Conservation (phyloP, 2,797 vertebrate genomes). For the Taenioides sp. region DNA sequence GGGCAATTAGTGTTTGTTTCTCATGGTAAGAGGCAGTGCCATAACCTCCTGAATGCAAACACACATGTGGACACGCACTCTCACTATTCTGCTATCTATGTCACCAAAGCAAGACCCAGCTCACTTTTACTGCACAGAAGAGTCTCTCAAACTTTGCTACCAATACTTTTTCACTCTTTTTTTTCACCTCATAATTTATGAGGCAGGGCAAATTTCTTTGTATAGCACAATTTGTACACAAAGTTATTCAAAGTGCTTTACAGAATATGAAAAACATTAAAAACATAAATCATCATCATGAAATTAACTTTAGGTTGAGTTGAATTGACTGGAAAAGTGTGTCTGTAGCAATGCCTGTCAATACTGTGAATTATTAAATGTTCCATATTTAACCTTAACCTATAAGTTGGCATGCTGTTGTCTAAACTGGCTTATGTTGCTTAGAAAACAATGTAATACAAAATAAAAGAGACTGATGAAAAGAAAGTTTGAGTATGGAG, state of each 20-base stretch:
- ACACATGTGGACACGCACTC: constrained; percentile 69
- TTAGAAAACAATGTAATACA: neutral
- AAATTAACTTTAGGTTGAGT: constrained; percentile 18
- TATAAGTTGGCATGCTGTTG: neutral
- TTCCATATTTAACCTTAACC: no score
- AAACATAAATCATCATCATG: no score
- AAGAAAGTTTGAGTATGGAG: neutral
- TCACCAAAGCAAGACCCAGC: constrained; percentile 16
- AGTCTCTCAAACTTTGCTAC: constrained; percentile 11
- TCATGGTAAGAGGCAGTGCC: constrained; percentile 64
- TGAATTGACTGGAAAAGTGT: constrained; percentile 41
- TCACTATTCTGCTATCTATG: constrained; percentile 47
- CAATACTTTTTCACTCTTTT: neutral
- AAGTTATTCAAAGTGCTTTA: no score
- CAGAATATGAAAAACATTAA: no score
- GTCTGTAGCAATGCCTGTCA: constrained; percentile 40
- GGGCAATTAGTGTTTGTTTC: constrained; percentile 78
- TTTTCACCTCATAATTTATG: neutral
- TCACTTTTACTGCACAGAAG: constrained; percentile 14
- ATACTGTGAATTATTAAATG: constrained; percentile 6
- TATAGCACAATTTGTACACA: no score
- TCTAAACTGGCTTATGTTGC: neutral
- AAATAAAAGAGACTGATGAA: neutral
- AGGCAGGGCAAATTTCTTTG: no score
- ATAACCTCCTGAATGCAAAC: constrained; percentile 68